Conservation (phyloP, 1,140 invertebrate species). For the Stegodyphus mimosarum region DNA sequence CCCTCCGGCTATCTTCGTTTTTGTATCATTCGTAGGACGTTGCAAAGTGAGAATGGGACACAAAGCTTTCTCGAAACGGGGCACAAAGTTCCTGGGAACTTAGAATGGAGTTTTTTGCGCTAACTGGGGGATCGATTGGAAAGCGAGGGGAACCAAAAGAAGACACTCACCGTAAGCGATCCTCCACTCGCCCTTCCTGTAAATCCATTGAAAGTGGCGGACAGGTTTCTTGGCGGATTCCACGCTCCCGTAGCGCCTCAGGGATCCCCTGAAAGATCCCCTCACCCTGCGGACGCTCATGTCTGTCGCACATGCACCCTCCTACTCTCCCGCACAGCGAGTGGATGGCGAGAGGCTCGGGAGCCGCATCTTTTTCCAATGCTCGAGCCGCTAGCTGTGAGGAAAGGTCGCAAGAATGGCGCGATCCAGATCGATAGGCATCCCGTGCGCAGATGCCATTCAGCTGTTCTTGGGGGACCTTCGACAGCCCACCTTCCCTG, state of each 20-base stretch:
- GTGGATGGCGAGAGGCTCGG: not conserved
- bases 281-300: slow-evolving; percentile 65
- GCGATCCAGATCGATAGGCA: not conserved
- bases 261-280: slow-evolving; percentile 64
- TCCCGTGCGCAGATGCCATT: slow-evolving; percentile 14
- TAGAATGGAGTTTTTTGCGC: slow-evolving; percentile 17
- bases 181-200: slow-evolving; percentile 64
- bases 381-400: not conserved
- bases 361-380: slow-evolving; percentile 6
- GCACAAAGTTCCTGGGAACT: slow-evolving; percentile 23
- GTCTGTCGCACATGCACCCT: slow-evolving; percentile 49
- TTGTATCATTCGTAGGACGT: not conserved
- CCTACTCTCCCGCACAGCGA: not conserved
- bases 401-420: slow-evolving; percentile 2
- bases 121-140: slow-evolving; percentile 20
- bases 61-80: not conserved
- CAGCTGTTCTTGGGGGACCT: not conserved
- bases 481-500: not conserved
- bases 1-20: too few relatives aligned
- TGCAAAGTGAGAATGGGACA: not conserved
- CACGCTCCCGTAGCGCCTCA: slow-evolving; percentile 63
- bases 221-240: slow-evolving; percentile 63
- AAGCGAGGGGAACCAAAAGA: slow-evolving; percentile 5
- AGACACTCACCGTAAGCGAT: slow-evolving; percentile 65
- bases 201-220: slow-evolving; percentile 64